Evolutionary conservation across 2,113 vertebrate species (phyloP).

Genomic region (Sander lucioperca): DNA sequence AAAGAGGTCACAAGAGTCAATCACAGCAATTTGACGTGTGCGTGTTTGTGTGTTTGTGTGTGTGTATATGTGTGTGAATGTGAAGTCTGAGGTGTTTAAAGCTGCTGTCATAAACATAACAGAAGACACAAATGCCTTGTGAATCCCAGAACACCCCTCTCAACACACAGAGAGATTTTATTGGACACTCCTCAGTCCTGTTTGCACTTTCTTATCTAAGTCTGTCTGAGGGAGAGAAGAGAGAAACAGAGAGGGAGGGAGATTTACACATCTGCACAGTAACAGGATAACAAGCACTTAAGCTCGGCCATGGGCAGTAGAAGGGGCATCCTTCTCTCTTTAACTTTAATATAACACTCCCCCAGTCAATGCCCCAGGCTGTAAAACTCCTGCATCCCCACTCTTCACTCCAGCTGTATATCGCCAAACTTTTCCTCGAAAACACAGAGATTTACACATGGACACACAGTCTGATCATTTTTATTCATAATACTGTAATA

Average conservation of each 20-base stretch:
- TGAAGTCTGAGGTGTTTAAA: slow-evolving; percentile 54
- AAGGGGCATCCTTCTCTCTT: slow-evolving; percentile 70
- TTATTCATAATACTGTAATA: background rate
- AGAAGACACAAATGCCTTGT: slow-evolving; percentile 40
- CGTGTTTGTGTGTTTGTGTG: slow-evolving; percentile 18
- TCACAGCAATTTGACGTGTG: slow-evolving; percentile 34
- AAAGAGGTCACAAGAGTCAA: slow-evolving; percentile 56
- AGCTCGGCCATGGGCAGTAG: slow-evolving; percentile 64
- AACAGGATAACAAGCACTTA: slow-evolving; percentile 75
- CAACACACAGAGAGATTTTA: slow-evolving; percentile 47
- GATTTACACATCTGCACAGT: slow-evolving; percentile 75
- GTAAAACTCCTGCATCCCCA: slow-evolving; percentile 73
- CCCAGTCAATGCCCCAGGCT: slow-evolving; percentile 65
- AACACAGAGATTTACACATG: slow-evolving; percentile 32
- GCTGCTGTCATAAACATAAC: slow-evolving; percentile 62
- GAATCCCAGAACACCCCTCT: slow-evolving; percentile 28
- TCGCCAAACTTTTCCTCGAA: slow-evolving; percentile 57
- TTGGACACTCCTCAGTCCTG: slow-evolving; percentile 32
- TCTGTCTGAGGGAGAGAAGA: slow-evolving; percentile 21
- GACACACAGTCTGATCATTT: slow-evolving; percentile 45
- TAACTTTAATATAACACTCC: slow-evolving; percentile 82
- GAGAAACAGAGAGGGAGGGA: slow-evolving; percentile 34
- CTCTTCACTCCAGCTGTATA: slow-evolving; percentile 45
- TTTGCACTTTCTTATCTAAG: slow-evolving; percentile 47
- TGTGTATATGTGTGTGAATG: slow-evolving; percentile 12